Base-by-base conservation (phyloP, 2,113 vertebrate species). In the Lasiurus cinereus region DNA sequence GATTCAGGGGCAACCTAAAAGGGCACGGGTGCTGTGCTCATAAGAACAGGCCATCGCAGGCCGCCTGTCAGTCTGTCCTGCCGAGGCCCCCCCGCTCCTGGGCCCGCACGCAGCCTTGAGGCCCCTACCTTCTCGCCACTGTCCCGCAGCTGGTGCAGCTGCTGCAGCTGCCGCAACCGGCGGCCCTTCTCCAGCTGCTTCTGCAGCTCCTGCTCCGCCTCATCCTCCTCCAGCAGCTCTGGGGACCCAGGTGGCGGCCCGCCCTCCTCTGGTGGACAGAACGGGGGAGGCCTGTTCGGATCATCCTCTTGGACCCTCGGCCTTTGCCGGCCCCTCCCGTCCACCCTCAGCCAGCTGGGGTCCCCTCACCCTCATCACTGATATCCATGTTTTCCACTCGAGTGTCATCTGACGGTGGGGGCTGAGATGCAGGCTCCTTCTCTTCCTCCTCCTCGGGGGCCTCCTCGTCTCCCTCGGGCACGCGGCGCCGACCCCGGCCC, bases 181-280 rank as follows among this genome's bases (percentile, higher is more conserved):
- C 99, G 98, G 86, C 99, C 99, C 85, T 99, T 99, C 97, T 99
- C 99, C 97, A 99, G 98, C 87, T 99, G 99, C 93, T 99, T 99
- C 97, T 99, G 99, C 8, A 99, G 98, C 90, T 99, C 99, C 91
- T 98, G 97, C 96, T 99, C 99, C 0, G 98, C 98, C 96, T 99
- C 99, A 0, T 99, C 99, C 96, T 99, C 99, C 93, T 99, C 99
- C 24, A 99, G 84, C 3, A 73, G 93, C 59, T 97, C 69, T 0
- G 98, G 96, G 5, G 97, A 96, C 9, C 83, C 93, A 0, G 93
- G 11, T 0, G 21, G 93, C 1, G 13, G 46, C 0, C 56, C 66
- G 0, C 19, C 93, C 1, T 98, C 98, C 79, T 98, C 98, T 98
- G 83, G 12, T 3, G 12, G 43, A 84, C 77, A 76, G 19, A 21